Conservation (phyloP, 2,888 invertebrate genomes). For the Pinctada fucata region DNA sequence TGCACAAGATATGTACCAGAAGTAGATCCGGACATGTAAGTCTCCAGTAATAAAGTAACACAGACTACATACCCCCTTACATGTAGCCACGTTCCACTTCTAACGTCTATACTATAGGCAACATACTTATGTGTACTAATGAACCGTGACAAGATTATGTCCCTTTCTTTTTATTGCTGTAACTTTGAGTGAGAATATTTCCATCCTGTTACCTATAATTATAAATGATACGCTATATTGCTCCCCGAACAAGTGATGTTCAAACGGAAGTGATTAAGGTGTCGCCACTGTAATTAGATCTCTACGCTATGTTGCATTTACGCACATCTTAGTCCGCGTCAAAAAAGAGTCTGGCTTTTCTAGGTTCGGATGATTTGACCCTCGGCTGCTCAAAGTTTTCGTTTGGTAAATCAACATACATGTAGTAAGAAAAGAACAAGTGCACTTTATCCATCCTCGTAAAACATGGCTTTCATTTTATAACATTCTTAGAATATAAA, state of each 20-base stretch:
- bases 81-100: background rate
- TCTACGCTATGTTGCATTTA: slow-evolving; percentile 3
- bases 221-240: slow-evolving; percentile 3
- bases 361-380: slow-evolving; percentile 9
- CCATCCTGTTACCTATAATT: background rate
- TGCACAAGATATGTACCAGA: too few relatives aligned
- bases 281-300: slow-evolving; percentile 25
- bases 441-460: too few relatives aligned
- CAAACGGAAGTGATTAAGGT: slow-evolving; percentile 27
- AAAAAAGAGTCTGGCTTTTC: slow-evolving; percentile 3
- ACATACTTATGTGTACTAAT: background rate
- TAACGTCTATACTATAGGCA: background rate
- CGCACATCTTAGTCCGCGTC: background rate
- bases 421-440: too few relatives aligned
- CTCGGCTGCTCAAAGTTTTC: background rate
- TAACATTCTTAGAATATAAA: too few relatives aligned
- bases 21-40: too few relatives aligned
- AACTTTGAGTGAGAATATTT: slow-evolving; percentile 3
- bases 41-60: too few relatives aligned
- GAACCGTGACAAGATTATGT: background rate
- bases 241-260: background rate
- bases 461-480: too few relatives aligned
- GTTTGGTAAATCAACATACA: too few relatives aligned
- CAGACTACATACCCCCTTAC: too few relatives aligned
- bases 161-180: background rate